These are phyloP conservation scores for Dasyprocta punctata DNA, from an alignment of 2,113 vertebrate species.

Conservation along the genomic window DNA sequence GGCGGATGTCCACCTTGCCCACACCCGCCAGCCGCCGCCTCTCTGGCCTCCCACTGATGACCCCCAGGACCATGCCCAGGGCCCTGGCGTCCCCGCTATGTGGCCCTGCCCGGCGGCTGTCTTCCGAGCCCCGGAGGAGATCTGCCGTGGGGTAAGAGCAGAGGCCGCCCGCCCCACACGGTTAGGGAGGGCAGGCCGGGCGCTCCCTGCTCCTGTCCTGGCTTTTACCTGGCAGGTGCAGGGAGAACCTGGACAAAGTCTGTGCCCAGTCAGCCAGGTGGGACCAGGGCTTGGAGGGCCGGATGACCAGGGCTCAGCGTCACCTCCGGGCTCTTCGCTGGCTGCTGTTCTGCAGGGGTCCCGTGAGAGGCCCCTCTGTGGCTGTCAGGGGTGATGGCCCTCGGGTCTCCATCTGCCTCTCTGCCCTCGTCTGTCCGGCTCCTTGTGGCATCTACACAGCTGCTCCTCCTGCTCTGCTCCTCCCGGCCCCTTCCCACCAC, in stretches of 20 bases:
- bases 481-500: background rate
- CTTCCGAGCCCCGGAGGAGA: constrained; percentile 71
- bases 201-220: background rate
- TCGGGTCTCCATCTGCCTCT: background rate
- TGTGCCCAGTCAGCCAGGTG: background rate
- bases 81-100: constrained; percentile 10
- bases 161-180: background rate
- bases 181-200: background rate
- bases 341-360: background rate
- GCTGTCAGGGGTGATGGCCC: background rate
- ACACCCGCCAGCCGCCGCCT: constrained; percentile 85
- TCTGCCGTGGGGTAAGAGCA: constrained; percentile 84
- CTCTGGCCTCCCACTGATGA: constrained; percentile 85
- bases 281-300: background rate
- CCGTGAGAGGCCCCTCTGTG: background rate
- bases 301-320: background rate
- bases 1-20: constrained; percentile 87
- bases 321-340: background rate
- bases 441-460: background rate
- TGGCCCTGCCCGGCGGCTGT: background rate
- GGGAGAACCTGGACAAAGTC: background rate
- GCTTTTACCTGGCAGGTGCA: background rate
- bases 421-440: background rate
- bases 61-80: constrained; percentile 83
- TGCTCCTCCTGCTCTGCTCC: background rate